Evolutionary conservation across 2,888 invertebrate genomes (phyloP).

Genomic region (Scaptomyza polygonia): DNA sequence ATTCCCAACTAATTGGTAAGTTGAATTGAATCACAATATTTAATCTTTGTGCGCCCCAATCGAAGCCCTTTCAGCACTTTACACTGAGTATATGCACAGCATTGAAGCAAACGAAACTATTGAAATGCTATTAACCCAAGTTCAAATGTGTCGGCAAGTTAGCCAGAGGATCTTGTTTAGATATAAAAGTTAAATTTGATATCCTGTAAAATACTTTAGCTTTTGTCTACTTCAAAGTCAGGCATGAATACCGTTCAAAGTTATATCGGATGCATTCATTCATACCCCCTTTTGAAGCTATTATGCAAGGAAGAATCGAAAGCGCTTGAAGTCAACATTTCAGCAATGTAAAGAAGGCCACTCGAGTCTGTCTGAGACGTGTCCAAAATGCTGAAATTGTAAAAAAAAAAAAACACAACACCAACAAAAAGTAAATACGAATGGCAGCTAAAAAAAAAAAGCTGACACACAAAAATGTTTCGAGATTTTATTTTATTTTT

Average conservation of each 20-base stretch:
- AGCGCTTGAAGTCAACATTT: slow-evolving; percentile 33
- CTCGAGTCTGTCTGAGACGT: slow-evolving; percentile 38
- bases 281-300: slow-evolving; percentile 17
- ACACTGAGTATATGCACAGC: slow-evolving; percentile 11
- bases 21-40: slow-evolving; percentile 1
- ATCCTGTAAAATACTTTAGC: not conserved
- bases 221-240: too few species aligned
- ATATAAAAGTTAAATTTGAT: not conserved
- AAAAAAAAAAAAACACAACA: not conserved
- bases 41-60: not conserved
- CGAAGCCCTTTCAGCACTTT: not conserved
- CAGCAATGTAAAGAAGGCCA: slow-evolving; percentile 25
- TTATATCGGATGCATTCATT: not conserved
- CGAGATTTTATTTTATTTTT: too few species aligned
- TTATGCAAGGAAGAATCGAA: slow-evolving; percentile 24
- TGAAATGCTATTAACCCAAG: slow-evolving; percentile 54
- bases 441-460: slow-evolving; percentile 23
- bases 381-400: slow-evolving; percentile 27
- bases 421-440: slow-evolving; percentile 4
- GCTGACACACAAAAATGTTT: too few species aligned
- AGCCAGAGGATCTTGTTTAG: not conserved
- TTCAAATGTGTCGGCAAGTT: not conserved
- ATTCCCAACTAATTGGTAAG: slow-evolving; percentile 8
- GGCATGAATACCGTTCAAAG: not conserved
- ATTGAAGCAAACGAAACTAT: slow-evolving; percentile 35